A percentile compares a stretch with the other conserved stretches of the same genome.
Conservation (phyloP, 92 coral and sea anemone genomes). For the Pocillopora meandrina region DNA sequence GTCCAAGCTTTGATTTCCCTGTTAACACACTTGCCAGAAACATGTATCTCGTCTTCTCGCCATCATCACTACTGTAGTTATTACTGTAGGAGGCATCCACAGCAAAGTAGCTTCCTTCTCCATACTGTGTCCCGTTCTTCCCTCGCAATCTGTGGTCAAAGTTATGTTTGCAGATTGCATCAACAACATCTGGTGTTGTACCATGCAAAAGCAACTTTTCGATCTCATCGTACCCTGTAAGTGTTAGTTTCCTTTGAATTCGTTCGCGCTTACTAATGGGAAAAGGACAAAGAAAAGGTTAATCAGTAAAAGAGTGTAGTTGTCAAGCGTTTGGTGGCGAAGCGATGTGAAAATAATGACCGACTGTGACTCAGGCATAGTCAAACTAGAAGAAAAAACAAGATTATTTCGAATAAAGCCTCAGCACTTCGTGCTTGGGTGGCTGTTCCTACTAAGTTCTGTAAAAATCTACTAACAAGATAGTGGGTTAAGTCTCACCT, state of each 20-base stretch:
- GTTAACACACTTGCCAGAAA: too few relatives aligned
- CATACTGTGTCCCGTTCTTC: conserved; percentile 79
- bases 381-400: too few relatives aligned
- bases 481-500: neutral
- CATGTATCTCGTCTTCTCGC: neutral
- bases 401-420: too few relatives aligned
- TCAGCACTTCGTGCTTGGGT: too few relatives aligned
- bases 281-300: neutral
- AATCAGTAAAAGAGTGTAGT: neutral
- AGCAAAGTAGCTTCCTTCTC: conserved; percentile 91
- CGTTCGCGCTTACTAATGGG: neutral
- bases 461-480: too few relatives aligned
- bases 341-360: too few relatives aligned
- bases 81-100: conserved; percentile 69
- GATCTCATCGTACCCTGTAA: neutral
- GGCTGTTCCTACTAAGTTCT: too few relatives aligned
- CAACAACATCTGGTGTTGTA: conserved; percentile 56
- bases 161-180: conserved; percentile 92
- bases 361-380: too few relatives aligned
- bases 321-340: neutral
- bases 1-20: too few relatives aligned
- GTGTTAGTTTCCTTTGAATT: neutral
- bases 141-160: conserved; percentile 93
- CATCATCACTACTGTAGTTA: conserved; percentile 42
- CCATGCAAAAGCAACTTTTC: conserved; percentile 85